These are phyloP conservation scores for Alexandromys fortis DNA, from an alignment of 2,113 vertebrate genomes.

Conservation along the genomic window DNA sequence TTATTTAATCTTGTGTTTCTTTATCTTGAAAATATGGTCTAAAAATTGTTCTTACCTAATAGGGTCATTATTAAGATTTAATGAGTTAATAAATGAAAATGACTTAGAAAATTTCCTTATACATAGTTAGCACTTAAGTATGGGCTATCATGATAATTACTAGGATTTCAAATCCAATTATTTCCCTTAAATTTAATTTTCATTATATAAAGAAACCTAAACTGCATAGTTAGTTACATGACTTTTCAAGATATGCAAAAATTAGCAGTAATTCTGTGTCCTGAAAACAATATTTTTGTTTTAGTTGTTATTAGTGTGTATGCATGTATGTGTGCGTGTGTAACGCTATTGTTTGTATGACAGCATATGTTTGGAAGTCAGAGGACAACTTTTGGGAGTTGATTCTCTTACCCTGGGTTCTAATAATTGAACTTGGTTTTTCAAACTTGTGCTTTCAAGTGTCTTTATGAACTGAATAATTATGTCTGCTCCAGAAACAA, in stretches of 20 bases:
- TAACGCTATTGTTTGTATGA: not conserved
- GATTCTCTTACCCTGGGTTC: not conserved
- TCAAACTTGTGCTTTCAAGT: not conserved
- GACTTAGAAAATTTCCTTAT: conserved; percentile 30
- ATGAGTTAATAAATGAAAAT: conserved; percentile 55
- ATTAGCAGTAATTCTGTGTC: not conserved
- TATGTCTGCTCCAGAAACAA: not conserved
- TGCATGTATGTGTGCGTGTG: not conserved
- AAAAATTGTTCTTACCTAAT: conserved; percentile 31
- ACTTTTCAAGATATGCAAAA: not conserved
- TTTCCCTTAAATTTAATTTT: conserved; percentile 43
- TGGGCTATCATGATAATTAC: conserved; percentile 17
- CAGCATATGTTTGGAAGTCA: not conserved
- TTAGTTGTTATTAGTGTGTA: not conserved
- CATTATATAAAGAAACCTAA: conserved; percentile 25
- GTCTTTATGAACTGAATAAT: not conserved
- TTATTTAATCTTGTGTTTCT: conserved; percentile 51
- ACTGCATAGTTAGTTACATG: not conserved
- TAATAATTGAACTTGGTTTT: not conserved
- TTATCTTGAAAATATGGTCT: conserved; percentile 25
- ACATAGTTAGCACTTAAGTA: conserved; percentile 15
- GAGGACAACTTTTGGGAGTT: not conserved
- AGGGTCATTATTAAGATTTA: conserved; percentile 53
- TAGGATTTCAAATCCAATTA: conserved; percentile 17
- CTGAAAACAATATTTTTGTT: not conserved